phyloP scores from a whole-genome alignment of 2,888 invertebrate species.

The Drosophila nr. perissopoda region DNA sequence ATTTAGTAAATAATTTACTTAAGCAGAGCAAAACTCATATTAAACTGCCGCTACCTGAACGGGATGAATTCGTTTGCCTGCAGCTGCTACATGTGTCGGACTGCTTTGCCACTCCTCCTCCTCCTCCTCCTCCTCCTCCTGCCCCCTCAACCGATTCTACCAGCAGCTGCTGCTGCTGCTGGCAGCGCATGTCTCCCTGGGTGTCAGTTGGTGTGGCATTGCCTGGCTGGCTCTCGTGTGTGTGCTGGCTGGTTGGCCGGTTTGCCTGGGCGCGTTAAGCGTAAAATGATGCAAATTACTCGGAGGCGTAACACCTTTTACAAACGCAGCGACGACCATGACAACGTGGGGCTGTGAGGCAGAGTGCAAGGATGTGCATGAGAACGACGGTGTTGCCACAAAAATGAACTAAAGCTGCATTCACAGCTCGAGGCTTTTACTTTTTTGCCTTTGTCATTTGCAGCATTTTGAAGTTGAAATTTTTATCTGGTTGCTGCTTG shows the following conservation, averaged over 20 bases:
- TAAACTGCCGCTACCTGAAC: neutral
- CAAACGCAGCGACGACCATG: constrained; percentile 2
- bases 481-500: constrained; percentile 36
- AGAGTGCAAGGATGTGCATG: neutral
- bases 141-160: neutral
- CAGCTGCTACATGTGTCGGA: constrained; percentile 31
- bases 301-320: constrained; percentile 59
- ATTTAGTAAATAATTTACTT: constrained; percentile 12
- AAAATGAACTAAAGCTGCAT: constrained; percentile 52
- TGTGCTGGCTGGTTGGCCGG: constrained; percentile 27
- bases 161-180: constrained; percentile 14
- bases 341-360: neutral
- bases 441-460: constrained; percentile 44
- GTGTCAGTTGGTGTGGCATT: constrained; percentile 55
- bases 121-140: neutral
- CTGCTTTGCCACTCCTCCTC: constrained; percentile 1
- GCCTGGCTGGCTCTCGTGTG: constrained; percentile 17
- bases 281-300: constrained; percentile 73
- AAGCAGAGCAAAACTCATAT: constrained; percentile 1
- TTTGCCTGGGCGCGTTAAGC: constrained; percentile 60
- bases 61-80: constrained; percentile 29
- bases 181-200: constrained; percentile 44
- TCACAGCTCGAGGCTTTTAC: constrained; percentile 33
- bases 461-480: constrained; percentile 46
- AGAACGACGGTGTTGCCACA: constrained; percentile 18